Conservation (phyloP, 2,797 vertebrate species). For the Scarus forsteni region DNA sequence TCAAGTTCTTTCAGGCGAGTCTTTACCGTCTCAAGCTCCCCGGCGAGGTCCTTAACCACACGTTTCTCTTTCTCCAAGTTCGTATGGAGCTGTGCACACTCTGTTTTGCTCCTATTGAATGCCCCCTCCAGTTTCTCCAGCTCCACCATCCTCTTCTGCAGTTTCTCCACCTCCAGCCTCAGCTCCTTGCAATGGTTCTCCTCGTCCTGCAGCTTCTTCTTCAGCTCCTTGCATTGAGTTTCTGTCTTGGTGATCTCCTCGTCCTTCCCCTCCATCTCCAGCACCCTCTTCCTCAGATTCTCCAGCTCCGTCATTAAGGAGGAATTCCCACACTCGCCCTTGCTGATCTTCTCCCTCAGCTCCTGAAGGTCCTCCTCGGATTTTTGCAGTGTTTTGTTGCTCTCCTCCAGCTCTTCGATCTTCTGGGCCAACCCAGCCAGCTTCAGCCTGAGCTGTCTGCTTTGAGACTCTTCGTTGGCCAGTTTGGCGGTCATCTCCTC, state of each 20-base stretch:
- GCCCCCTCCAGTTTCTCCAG: slow-evolving; percentile 92
- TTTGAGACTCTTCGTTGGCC: slow-evolving; percentile 89
- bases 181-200: slow-evolving; percentile 90
- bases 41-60: slow-evolving; percentile 88
- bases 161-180: slow-evolving; percentile 91
- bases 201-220: slow-evolving; percentile 91
- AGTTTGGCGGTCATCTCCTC: slow-evolving; percentile 92
- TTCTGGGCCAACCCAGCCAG: slow-evolving; percentile 84
- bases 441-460: slow-evolving; percentile 90
- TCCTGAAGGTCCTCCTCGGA: slow-evolving; percentile 94
- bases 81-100: slow-evolving; percentile 89
- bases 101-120: slow-evolving; percentile 89
- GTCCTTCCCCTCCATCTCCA: slow-evolving; percentile 98
- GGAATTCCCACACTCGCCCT: slow-evolving; percentile 92
- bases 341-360: slow-evolving; percentile 92
- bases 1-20: slow-evolving; percentile 91
- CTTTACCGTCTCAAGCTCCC: slow-evolving; percentile 90
- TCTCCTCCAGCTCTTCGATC: slow-evolving; percentile 93
- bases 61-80: slow-evolving; percentile 92
- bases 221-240: slow-evolving; percentile 91
- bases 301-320: slow-evolving; percentile 93
- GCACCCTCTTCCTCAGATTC: slow-evolving; percentile 91
- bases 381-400: slow-evolving; percentile 88
- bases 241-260: slow-evolving; percentile 96
- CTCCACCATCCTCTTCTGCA: slow-evolving; percentile 94